Evolutionary conservation across 1,140 invertebrate species (phyloP).

Genomic region (Psilanteris sp.): DNA sequence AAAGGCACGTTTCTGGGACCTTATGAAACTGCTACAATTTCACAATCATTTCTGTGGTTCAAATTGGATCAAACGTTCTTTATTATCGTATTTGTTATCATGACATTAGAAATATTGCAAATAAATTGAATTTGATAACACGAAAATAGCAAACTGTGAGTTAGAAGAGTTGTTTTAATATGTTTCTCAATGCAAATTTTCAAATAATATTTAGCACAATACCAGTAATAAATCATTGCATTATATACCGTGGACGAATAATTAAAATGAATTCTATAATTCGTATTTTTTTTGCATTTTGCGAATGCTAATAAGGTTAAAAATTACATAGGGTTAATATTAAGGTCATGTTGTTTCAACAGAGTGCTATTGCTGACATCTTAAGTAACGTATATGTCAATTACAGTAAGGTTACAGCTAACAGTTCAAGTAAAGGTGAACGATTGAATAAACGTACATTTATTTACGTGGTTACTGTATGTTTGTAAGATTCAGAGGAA

Average conservation of each 20-base stretch:
- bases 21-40: conserved; percentile 39
- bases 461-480: conserved; percentile 13
- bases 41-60: conserved; percentile 20
- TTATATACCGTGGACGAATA: too few species aligned
- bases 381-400: conserved; percentile 34
- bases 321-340: conserved; percentile 17
- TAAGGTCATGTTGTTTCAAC: conserved; percentile 24
- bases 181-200: too few species aligned
- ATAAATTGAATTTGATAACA: too few species aligned
- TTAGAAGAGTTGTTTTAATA: too few species aligned
- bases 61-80: too few species aligned
- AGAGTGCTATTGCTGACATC: conserved; percentile 31
- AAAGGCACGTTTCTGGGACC: conserved; percentile 15
- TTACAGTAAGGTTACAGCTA: conserved; percentile 32
- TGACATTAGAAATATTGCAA: too few species aligned
- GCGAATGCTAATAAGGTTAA: conserved; percentile 7
- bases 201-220: too few species aligned
- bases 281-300: conserved; percentile 4
- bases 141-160: too few species aligned
- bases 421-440: conserved; percentile 36
- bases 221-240: too few species aligned
- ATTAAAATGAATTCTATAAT: too few species aligned
- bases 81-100: too few species aligned
- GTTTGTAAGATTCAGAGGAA: conserved; percentile 10
- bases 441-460: conserved; percentile 29